Base-by-base conservation (phyloP, 2,113 vertebrate genomes). In the Hippocampus barbouri region DNA sequence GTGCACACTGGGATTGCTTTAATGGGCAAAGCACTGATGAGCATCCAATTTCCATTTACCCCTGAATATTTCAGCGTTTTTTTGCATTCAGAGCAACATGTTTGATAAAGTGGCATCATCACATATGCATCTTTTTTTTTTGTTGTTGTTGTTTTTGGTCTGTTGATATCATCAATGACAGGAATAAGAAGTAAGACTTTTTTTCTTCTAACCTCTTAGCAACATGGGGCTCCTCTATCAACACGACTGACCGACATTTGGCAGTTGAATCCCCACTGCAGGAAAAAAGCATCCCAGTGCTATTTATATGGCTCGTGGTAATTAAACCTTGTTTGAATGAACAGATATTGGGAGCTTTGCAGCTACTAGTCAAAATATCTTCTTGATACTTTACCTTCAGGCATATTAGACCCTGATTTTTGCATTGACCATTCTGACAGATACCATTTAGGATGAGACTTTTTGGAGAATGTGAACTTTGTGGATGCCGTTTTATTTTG, bases 21-120 rank as follows among this genome's bases (percentile, higher is more conserved):
- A 85, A 85, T 84, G 79, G 78, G 73, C 75, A 82, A 83, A 77
- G 73, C 77, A 53, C 66, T 78, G 88, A 87, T 86, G 80, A 85
- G 76, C 76, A 76, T 81, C 69, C 75, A 70, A 79, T 53, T 79
- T 25, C 79, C 75, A 75, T 49, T 63, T 38, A 54, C 68, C 53
- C 80, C 68, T 83, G 75, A 85, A 87, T 82, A 84, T 86, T 89
- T 82, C 81, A 86, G 45, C 38, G 66, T 63, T 41, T 61, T 34
- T 70, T 75, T 62, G 65, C 66, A 57, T 84, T 86, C 56, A 70
- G 68, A 78, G 27, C 5, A 51, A 51, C 47, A 43, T 75, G 68
- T 75, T 72, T 53, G 65, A 54, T 76, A 77, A 71, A 68, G 71
- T 79, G 57, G 75, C 56, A 72, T 18, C 45, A 75, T 74, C 74